Conservation (phyloP, 2,113 vertebrate species). For the Balaenoptera acutorostrata region DNA sequence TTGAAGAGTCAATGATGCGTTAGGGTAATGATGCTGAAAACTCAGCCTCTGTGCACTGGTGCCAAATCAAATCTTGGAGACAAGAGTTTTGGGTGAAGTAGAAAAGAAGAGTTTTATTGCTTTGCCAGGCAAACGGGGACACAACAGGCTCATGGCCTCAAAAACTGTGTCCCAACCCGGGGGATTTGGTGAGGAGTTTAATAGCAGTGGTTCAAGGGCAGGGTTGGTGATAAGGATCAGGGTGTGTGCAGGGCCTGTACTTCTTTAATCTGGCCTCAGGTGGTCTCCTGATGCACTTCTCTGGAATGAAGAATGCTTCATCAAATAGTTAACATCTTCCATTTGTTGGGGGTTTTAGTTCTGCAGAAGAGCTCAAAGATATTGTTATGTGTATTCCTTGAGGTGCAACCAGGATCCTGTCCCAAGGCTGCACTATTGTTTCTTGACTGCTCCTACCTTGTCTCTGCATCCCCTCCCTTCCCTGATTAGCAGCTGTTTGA, state of each 20-base stretch:
- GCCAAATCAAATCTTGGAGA: neutral
- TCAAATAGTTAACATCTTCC: neutral
- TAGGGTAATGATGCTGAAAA: neutral
- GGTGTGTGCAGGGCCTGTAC: neutral
- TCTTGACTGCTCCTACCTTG: too few relatives aligned
- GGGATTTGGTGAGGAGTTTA: neutral
- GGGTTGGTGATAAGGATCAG: neutral
- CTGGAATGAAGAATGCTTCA: neutral
- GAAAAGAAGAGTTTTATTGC: neutral
- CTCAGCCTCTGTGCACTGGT: neutral
- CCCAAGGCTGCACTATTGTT: neutral
- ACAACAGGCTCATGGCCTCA: neutral
- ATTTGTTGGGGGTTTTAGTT: neutral
- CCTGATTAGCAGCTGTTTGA: neutral
- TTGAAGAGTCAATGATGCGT: neutral
- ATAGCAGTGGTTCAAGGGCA: neutral
- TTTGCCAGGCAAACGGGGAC: neutral
- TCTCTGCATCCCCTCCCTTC: neutral
- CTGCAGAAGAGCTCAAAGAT: neutral
- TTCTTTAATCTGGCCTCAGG: neutral
- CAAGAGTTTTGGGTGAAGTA: neutral
- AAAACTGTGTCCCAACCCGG: neutral
- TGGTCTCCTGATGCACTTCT: neutral
- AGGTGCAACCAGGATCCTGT: neutral
- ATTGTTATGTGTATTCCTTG: neutral